Evolutionary conservation across 2,797 vertebrate species (phyloP), one percentile per base, ranked within the genome.

Genomic region (Delichon dasypus): DNA sequence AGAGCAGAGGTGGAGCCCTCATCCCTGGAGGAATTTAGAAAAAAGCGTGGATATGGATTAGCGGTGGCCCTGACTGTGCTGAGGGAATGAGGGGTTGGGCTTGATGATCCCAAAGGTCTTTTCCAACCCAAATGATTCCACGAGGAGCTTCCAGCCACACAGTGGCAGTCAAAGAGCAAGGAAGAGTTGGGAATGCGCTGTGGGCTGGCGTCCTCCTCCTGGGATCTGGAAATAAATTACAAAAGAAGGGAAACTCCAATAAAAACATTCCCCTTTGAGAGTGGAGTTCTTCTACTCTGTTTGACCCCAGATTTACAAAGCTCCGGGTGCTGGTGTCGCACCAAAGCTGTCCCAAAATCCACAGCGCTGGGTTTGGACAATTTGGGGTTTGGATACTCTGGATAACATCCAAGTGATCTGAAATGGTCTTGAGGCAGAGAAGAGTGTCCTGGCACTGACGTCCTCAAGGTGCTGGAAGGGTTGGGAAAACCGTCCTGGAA

Each of bases 381-480:
- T 1, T 7, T 3, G 17, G 32, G 7, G 7, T 48, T 65, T 76
- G 84, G 51, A 22, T 51, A 16, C 13, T 4, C 1, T 7, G 25
- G 50, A 18, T 29, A 20, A 29, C 6, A n/a, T 10, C 23, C 32
- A 30, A 45, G 7, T 1, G 34, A 26, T 5, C 6, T n/a, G 3
- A 34, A 50, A 8, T 4, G 19, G 7, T 32, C 42, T 10, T 1
- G 22, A 30, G 30, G 10, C 23, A 58, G 13, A 9, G 4, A 1
- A 1, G 1, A 7, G 3, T 19, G 25, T 65, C 29, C 57, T 70
- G 40, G 8, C 34, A 27, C 7, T 23, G 45, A 16, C n/a, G 42
- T 14, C 42, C 16, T 27, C 15, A 27, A 5, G 10, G 9, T 58
- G 13, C 54, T 58, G 38, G 23, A 13, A 71, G 12, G 25, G 19